phyloP scores from a whole-genome alignment of 2,888 invertebrate genomes.

The Macrophya alboannulata region DNA sequence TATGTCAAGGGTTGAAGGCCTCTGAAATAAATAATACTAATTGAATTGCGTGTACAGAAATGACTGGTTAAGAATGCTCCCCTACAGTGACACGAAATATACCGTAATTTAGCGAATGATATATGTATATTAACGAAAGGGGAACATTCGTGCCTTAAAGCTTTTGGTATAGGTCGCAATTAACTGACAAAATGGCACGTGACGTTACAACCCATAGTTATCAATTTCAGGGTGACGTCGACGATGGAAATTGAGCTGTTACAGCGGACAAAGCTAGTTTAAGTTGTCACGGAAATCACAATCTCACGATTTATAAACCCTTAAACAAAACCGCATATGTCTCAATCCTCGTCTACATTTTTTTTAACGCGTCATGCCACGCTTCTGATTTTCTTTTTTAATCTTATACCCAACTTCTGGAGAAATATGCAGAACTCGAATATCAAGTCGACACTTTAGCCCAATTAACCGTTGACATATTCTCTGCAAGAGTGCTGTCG shows the following conservation, averaged over 20 bases:
- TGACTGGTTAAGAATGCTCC: neutral
- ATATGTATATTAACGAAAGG: neutral
- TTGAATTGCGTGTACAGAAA: conserved; percentile 6
- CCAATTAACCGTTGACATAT: conserved; percentile 1
- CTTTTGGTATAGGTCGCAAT: neutral
- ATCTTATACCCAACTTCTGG: neutral
- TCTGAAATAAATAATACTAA: neutral
- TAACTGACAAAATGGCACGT: conserved; percentile 28
- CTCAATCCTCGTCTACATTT: neutral
- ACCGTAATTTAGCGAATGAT: neutral
- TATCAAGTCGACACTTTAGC: conserved; percentile 2
- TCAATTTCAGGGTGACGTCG: conserved; percentile 42
- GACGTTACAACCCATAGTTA: conserved; percentile 21
- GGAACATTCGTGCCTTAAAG: neutral
- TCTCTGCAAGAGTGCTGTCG: neutral
- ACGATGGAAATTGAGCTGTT: conserved; percentile 35
- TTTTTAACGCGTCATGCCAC: neutral
- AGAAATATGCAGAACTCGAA: neutral
- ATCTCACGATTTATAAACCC: conserved; percentile 29
- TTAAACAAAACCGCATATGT: neutral
- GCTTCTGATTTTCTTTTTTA: neutral
- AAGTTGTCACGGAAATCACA: conserved; percentile 36
- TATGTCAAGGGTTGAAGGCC: conserved; percentile 1
- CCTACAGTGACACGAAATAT: neutral
- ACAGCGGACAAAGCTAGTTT: conserved; percentile 4